Evolutionary conservation across 2,888 invertebrate species (phyloP), one percentile per base, ranked within the genome.

Genomic region (Cremastobaeus sp.): DNA sequence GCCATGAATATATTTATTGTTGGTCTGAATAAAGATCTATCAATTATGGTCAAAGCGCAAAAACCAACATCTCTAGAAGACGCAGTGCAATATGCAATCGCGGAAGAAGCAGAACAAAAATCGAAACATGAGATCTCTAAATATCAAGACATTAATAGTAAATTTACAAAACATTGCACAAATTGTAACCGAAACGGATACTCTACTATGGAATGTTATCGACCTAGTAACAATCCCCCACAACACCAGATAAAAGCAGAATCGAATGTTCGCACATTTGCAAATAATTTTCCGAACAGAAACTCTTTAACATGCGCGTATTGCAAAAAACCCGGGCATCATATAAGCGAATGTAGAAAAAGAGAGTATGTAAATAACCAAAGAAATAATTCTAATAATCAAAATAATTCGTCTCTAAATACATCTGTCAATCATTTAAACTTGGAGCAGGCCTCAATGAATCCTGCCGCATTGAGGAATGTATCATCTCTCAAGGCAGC

Each of bases 11-110:
- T 81, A 48, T 84, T 83, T 66, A 74, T 83, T 2, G 79, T 75
- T 48, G 82, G 82, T 14, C 73, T 84, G 60, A 64, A 75, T 37
- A 78, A 76, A 64, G 79, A 83, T 47, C 50, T 84, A 5, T 70
- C 78, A 6, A 75, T 83, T 48, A 71, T 83, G 45, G 74, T 84
- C 17, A 83, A 81, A 72, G 80, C 82, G 4, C 81, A 81, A 76
- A 81, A 75, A 76, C 81, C 78, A 5, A 47, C 30, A 15, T 65
- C 69, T 0, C 68, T 83, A n/a, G 79, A 81, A 64, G 80, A 82
- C 6, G 81, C 82, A 0, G 72, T 83, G 8, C 77, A 80, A 30
- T 73, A 77, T 8, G 81, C 81, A 0, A 52, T 79, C 47, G 79
- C 77, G 0, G 80, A 83, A 75, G 81, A 82, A 74, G 76, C 77